Base-by-base conservation (phyloP, 2,888 invertebrate genomes). In the Pristionchus japonicus region DNA sequence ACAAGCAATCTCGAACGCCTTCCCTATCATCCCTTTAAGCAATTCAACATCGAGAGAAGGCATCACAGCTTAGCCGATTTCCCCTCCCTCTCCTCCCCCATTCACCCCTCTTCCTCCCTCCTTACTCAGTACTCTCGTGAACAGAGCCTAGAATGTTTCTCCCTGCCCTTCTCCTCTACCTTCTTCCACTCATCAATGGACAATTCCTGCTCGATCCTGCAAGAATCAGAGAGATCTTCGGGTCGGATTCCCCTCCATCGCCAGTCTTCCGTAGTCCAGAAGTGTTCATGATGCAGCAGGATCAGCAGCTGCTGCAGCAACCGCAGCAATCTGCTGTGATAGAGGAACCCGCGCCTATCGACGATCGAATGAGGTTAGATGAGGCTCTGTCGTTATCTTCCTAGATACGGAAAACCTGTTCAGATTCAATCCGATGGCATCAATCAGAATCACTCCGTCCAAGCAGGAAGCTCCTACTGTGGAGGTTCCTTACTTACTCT, bases 111-210 rank as follows among this genome's bases (percentile, higher is more conserved):
- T 27, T 20, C 43, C 70, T 70, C 23, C n/a, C 43, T n/a, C n/a
- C 77, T 77, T 77, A 77, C 77, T 77, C 77, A 77, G 77, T 77
- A 77, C 77, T 43, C 77, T 77, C 47, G 52, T 57, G 57, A 57
- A 57, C 57, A 57, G 57, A n/a, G 57, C 15, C 52, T 52, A 82
- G 13, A 47, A 31, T 31, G 23, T n/a, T 82, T 23, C 52, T 27
- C 82, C 34, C 43, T 80, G 43, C 80, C 47, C 80, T 47, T 80
- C 80, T 82, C 20, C 43, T 82, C 82, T 34, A 52, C 52, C 34
- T 57, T 34, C 82, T 52, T 57, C 52, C 37, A 17, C 82, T 23
- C 34, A 31, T 82, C 52, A 31, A 31, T n/a, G 20, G 43, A 9
- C 82, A 82, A 34, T 52, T 82, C 52, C 20, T 31, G 52, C 17